These are phyloP conservation scores for Leptinotarsa lineolata DNA, from an alignment of 1,140 invertebrate species.

Conservation along the genomic window DNA sequence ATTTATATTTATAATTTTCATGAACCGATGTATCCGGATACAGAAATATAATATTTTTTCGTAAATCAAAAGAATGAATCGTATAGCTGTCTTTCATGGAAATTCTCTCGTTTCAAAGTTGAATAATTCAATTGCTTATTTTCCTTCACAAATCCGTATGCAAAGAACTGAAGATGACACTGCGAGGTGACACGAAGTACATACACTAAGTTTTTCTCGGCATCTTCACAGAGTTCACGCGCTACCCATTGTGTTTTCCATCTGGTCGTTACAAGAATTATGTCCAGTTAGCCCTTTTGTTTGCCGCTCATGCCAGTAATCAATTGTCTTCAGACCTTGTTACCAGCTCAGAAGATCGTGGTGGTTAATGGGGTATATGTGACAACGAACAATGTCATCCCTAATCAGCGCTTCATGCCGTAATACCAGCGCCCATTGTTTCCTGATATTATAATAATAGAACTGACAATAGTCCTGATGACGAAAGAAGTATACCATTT, in stretches of 20 bases:
- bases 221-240: constrained; percentile 5
- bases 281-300: background rate
- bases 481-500: too few relatives aligned
- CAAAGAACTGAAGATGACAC: background rate
- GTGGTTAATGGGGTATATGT: background rate
- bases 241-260: constrained; percentile 5
- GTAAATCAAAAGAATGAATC: too few relatives aligned
- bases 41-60: too few relatives aligned
- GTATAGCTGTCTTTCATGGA: too few relatives aligned
- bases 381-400: constrained; percentile 5
- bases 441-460: background rate
- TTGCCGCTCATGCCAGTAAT: constrained; percentile 5
- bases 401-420: background rate
- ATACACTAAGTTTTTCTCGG: background rate
- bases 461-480: background rate
- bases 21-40: too few relatives aligned
- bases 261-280: constrained; percentile 5
- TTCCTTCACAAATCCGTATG: background rate
- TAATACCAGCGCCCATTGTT: background rate
- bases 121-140: too few relatives aligned
- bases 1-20: too few relatives aligned
- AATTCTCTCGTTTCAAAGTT: too few relatives aligned
- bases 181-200: background rate
- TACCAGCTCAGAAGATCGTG: background rate
- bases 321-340: constrained; percentile 3